phyloP scores from a whole-genome alignment of 1,140 invertebrate genomes.

The Brachionus manjavacas region DNA sequence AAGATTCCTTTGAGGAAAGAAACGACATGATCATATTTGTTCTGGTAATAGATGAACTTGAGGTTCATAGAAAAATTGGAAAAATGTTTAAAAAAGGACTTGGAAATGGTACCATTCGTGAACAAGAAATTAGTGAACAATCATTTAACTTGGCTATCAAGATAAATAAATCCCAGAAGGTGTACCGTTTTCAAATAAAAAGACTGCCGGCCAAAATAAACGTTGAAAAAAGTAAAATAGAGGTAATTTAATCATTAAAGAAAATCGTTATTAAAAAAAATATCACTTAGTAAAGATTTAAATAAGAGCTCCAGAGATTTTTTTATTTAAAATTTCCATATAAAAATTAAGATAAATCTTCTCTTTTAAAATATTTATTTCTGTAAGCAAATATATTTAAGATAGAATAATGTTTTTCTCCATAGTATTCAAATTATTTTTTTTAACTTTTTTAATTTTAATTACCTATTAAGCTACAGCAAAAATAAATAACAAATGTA shows the following conservation, averaged over 20 bases:
- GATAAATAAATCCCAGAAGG: neutral
- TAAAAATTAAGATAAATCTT: too few relatives aligned
- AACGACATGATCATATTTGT: neutral
- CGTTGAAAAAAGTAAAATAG: conserved; percentile 6
- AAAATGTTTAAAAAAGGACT: neutral
- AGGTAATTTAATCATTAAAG: neutral
- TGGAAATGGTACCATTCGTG: neutral
- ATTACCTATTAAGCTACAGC: neutral
- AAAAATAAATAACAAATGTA: neutral
- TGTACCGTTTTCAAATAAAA: conserved; percentile 19
- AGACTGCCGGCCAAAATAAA: neutral
- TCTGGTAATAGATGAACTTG: conserved; percentile 23
- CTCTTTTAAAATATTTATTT: too few relatives aligned
- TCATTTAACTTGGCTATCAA: conserved; percentile 1
- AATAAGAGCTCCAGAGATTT: too few relatives aligned
- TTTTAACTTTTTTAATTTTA: too few relatives aligned
- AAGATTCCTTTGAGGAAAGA: conserved; percentile 15
- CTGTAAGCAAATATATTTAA: too few relatives aligned
- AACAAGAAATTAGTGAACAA: neutral
- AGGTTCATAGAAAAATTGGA: neutral
- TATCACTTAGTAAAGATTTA: too few relatives aligned
- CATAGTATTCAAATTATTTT: neutral
- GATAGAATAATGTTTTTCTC: neutral
- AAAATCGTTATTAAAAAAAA: too few relatives aligned
- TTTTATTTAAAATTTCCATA: too few relatives aligned